A percentile compares a stretch with the other conserved stretches of the same genome.
Evolutionary conservation across 2,113 vertebrate genomes (phyloP).

Genomic region (Neomonachus schauinslandi): DNA sequence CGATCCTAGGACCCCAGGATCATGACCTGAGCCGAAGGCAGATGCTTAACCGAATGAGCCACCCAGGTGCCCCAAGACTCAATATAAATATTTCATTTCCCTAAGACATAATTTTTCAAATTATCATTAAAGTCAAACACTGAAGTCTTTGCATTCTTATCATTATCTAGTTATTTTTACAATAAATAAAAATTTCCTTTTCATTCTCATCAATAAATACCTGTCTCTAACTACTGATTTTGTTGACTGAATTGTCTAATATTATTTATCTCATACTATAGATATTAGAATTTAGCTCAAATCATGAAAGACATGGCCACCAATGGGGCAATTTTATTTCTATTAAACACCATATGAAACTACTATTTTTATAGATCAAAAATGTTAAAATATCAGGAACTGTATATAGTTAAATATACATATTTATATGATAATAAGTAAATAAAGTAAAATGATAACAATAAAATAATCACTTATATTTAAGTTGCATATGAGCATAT

Average conservation of each 20-base stretch:
- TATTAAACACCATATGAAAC: background rate
- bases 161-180: background rate
- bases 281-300: background rate
- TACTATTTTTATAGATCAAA: background rate
- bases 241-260: background rate
- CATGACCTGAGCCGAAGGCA: no score
- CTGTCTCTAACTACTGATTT: background rate
- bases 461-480: background rate
- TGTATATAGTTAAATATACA: background rate
- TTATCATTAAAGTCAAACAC: slow-evolving; percentile 5
- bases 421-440: background rate
- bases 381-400: background rate
- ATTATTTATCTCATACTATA: background rate
- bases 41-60: no score
- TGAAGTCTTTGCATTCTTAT: slow-evolving; percentile 11
- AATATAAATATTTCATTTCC: slow-evolving; percentile 18
- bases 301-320: background rate
- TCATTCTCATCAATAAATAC: background rate
- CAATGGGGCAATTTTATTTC: background rate
- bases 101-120: background rate
- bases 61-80: background rate
- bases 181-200: background rate
- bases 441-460: background rate
- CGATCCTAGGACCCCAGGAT: no score
- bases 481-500: background rate